Conservation (phyloP, 2,113 vertebrate genomes). For the Chaetodon trifascialis region DNA sequence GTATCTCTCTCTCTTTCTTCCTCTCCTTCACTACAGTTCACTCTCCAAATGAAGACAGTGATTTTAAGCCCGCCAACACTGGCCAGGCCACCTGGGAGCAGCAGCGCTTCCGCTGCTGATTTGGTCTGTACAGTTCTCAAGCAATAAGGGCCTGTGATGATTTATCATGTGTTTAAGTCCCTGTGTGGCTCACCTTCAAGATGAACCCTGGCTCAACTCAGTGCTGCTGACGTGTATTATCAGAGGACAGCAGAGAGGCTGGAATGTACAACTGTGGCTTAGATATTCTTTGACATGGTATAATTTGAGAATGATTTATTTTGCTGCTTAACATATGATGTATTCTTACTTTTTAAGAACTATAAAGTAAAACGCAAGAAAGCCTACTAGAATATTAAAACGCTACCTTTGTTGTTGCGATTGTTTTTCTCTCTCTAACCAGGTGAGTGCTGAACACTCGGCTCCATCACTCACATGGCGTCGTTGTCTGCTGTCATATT, state of each 20-base stretch:
- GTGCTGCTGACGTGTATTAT: slow-evolving; percentile 22
- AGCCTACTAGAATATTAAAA: background rate
- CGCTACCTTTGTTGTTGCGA: background rate
- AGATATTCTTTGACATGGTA: background rate
- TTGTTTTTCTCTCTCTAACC: background rate
- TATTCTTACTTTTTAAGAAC: background rate
- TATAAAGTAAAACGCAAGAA: background rate
- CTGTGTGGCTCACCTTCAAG: slow-evolving; percentile 54
- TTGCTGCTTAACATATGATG: background rate
- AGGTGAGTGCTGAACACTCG: no score
- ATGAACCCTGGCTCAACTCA: slow-evolving; percentile 49
- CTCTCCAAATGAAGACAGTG: slow-evolving; percentile 48
- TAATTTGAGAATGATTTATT: background rate
- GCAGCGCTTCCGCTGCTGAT: slow-evolving; percentile 45
- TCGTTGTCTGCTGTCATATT: background rate
- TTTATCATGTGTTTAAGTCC: slow-evolving; percentile 55
- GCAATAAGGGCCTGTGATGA: slow-evolving; percentile 54
- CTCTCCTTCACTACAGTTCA: background rate
- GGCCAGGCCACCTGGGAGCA: slow-evolving; percentile 44
- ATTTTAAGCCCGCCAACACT: slow-evolving; percentile 44
- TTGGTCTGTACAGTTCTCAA: slow-evolving; percentile 39
- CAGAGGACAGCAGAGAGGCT: slow-evolving; percentile 23
- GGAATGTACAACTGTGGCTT: background rate
- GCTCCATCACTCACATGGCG: background rate
- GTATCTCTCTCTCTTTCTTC: background rate